Evolutionary conservation across 2,113 vertebrate genomes (phyloP), one percentile per base, ranked within the genome.

Genomic region (Coryphaenoides rupestris): DNA sequence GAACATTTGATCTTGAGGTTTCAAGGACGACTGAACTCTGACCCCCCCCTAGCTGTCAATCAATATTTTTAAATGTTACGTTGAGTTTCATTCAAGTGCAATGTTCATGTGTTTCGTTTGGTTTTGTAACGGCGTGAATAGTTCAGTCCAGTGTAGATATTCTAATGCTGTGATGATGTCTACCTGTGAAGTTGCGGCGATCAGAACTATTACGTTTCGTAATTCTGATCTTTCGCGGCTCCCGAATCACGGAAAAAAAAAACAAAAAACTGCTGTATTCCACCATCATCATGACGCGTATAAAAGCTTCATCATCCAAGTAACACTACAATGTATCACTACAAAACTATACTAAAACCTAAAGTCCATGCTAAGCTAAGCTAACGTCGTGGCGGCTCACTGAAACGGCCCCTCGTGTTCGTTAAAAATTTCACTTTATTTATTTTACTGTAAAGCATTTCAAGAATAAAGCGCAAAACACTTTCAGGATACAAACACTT

Each of bases 371-470:
- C 49, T 52, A n/a, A 17, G n/a, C 49, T n/a, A 52, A 52, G 49
- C n/a, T n/a, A n/a, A n/a, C n/a, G 16, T 21, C n/a, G 19, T 54
- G 17, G 10, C 21, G 53, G 15, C 3, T 22, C 13, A 21, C 10
- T 57, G 21, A 57, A n/a, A 57, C n/a, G 3, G 15, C 22, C 21
- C 9, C 5, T n/a, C n/a, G n/a, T n/a, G n/a, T 67, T 58, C 62
- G 57, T 82, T 79, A 81, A 86, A 64, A 85, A 81, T 78, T 55
- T 74, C 66, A 67, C 66, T 87, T 87, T 84, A 85, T 88, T 87
- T 84, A 86, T 86, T 84, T 84, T 72, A 83, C 69, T 76, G 69
- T 80, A 83, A 86, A 82, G 61, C 75, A 82, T 73, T 85, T n/a
- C n/a, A 78, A 75, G 50, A 82, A 85, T 82, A 82, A 86, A 86